phyloP scores from a whole-genome alignment of 1,140 invertebrate species.

The Anastrepha ludens region DNA sequence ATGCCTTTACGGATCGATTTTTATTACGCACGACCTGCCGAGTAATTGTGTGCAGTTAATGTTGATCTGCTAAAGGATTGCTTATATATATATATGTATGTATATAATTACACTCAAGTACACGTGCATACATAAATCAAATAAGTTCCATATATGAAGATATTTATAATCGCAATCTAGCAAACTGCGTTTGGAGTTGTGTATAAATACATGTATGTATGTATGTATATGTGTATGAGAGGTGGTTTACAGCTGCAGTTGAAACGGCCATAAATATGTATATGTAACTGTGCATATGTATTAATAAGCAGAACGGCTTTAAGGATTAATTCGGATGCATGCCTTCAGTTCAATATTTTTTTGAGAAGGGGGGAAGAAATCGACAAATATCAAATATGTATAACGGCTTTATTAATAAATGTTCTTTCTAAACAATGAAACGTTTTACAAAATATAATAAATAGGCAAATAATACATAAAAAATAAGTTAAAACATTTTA shows the following conservation, averaged over 20 bases:
- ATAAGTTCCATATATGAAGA: background rate
- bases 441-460: background rate
- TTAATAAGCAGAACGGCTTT: too few relatives aligned
- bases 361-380: too few relatives aligned
- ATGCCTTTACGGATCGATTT: conserved; percentile 71
- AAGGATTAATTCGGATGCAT: too few relatives aligned
- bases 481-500: background rate
- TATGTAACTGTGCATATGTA: too few relatives aligned
- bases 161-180: too few relatives aligned
- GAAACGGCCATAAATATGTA: too few relatives aligned
- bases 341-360: too few relatives aligned
- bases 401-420: background rate
- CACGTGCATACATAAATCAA: background rate
- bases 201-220: too few relatives aligned
- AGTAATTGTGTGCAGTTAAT: conserved; percentile 41
- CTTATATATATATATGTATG: background rate
- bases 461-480: background rate
- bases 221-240: too few relatives aligned
- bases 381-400: background rate
- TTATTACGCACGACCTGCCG: conserved; percentile 69
- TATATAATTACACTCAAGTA: background rate
- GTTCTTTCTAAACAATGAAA: background rate
- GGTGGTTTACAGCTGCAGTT: too few relatives aligned
- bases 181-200: too few relatives aligned
- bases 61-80: background rate